phyloP scores from a whole-genome alignment of 2,797 vertebrate species.

The Melanogrammus aeglefinus region DNA sequence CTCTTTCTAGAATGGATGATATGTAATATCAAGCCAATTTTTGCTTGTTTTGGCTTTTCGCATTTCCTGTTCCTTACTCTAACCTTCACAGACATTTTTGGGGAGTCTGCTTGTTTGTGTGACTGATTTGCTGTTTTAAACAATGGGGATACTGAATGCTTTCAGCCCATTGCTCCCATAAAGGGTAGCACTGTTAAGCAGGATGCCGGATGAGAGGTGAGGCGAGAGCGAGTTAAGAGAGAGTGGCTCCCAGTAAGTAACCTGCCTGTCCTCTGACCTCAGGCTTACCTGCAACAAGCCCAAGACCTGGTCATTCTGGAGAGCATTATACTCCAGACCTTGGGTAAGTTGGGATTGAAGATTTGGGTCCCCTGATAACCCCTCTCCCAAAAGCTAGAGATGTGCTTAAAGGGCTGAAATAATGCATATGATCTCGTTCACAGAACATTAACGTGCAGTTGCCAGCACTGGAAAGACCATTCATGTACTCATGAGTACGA shows the following conservation, averaged over 20 bases:
- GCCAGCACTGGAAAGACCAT: constrained; percentile 33
- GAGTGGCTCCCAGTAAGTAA: constrained; percentile 76
- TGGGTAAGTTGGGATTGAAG: constrained; percentile 87
- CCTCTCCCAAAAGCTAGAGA: constrained; percentile 50
- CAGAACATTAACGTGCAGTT: constrained; percentile 49
- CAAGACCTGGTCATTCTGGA: constrained; percentile 99
- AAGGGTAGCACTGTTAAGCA: constrained; percentile 16
- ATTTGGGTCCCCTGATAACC: constrained; percentile 67
- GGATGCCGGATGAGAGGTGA: constrained; percentile 23
- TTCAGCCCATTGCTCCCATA: background rate
- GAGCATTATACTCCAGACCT: constrained; percentile 97
- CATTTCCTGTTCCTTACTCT: constrained; percentile 17
- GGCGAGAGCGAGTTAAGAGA: constrained; percentile 15
- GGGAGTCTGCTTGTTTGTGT: background rate
- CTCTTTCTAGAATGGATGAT: constrained; percentile 13
- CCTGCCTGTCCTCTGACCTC: constrained; percentile 84
- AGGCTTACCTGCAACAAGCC: constrained; percentile 97
- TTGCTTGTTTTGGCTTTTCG: constrained; percentile 4
- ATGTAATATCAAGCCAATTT: constrained; percentile 10
- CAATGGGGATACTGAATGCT: constrained; percentile 4
- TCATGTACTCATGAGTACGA: background rate
- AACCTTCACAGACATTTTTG: constrained; percentile 11
- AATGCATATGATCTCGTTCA: constrained; percentile 61
- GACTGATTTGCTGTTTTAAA: constrained; percentile 13
- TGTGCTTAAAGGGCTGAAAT: constrained; percentile 48